Base-by-base conservation (phyloP, 2,888 invertebrate species). In the Cylindroiulus punctatus region DNA sequence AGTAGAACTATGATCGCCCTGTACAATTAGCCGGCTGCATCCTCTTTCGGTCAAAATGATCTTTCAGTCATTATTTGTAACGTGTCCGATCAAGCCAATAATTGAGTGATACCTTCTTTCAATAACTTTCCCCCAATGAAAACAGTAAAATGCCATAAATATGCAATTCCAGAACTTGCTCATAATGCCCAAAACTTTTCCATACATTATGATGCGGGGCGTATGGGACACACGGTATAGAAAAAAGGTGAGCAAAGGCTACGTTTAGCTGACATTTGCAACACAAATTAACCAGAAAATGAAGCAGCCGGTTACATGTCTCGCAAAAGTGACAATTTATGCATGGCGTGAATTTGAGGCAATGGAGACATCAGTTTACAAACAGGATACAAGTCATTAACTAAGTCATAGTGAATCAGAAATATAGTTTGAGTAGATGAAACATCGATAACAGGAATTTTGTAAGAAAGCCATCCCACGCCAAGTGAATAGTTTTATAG, bases 391-490 rank as follows among this genome's bases (percentile, higher is more conserved):
- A 65, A 26, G 65, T 65, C 12, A 26, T n/a, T n/a, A 36, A 1
- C n/a, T n/a, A 57, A 57, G 57, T 22, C 19, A 57, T 65, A 65
- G 65, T 65, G 65, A 65, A 65, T 65, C 26, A 26, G 65, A 26
- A 65, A 65, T 65, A 65, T 26, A 26, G 65, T 65, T 65, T 65
- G 26, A 10, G 10, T 65, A 65, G 65, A 26, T 10, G 26, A 26
- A 65, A 65, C n/a, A 65, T 65, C 65, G 65, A 65, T 65, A n/a
- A 65, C 26, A 65, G 26, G 65, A 65, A 65, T 65, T 22, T 65
- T 65, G 65, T 22, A n/a, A 26, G 26, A 65, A 57, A 65, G 65
- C 10, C 0, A 10, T 26, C 65, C 26, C n/a, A 26, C 52, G 12
- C 65, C 2, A 22, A 65, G 65, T 65, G 26, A 8, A 10, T n/a